Evolutionary conservation across 2,888 invertebrate genomes (phyloP).

Genomic region (Strigamia transsilvanica): DNA sequence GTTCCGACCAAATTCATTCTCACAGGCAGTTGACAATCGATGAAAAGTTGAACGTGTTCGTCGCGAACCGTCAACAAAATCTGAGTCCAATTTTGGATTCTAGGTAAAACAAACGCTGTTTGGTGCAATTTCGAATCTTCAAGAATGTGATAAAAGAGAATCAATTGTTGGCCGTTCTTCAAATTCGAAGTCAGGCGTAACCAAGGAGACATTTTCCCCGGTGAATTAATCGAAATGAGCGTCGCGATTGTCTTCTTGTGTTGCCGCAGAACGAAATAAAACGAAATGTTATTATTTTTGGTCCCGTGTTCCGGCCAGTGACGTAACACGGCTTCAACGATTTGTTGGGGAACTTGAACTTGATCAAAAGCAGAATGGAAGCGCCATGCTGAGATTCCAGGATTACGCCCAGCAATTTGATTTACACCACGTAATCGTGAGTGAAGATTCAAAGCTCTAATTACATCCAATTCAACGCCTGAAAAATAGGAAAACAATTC

Average conservation of each 20-base stretch:
- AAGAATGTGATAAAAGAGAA: slow-evolving; percentile 53
- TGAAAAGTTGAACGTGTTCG: neutral
- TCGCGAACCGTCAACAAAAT: slow-evolving; percentile 31
- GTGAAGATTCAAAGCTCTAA: slow-evolving; percentile 53
- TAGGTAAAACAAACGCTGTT: slow-evolving; percentile 51
- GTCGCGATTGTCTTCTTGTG: slow-evolving; percentile 55
- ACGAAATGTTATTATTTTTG: neutral
- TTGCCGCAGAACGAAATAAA: slow-evolving; percentile 52
- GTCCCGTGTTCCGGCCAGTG: slow-evolving; percentile 14
- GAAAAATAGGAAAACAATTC: neutral
- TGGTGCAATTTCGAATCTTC: slow-evolving; percentile 54
- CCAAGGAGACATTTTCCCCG: slow-evolving; percentile 56
- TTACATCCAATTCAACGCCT: slow-evolving; percentile 50
- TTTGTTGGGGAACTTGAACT: slow-evolving; percentile 52
- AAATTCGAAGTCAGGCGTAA: slow-evolving; percentile 54
- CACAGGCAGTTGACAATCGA: slow-evolving; percentile 51
- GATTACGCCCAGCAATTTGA: slow-evolving; percentile 13
- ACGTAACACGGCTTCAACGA: slow-evolving; percentile 6
- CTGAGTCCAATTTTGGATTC: slow-evolving; percentile 54
- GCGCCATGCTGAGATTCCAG: slow-evolving; percentile 52
- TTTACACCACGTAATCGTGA: slow-evolving; percentile 53
- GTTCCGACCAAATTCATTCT: slow-evolving; percentile 51
- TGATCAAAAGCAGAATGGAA: slow-evolving; percentile 55
- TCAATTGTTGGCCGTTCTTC: slow-evolving; percentile 52
- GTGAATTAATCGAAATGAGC: slow-evolving; percentile 55